Evolutionary conservation across 2,797 vertebrate genomes (phyloP), one percentile per base, ranked within the genome.

Genomic region (Fringilla coelebs): DNA sequence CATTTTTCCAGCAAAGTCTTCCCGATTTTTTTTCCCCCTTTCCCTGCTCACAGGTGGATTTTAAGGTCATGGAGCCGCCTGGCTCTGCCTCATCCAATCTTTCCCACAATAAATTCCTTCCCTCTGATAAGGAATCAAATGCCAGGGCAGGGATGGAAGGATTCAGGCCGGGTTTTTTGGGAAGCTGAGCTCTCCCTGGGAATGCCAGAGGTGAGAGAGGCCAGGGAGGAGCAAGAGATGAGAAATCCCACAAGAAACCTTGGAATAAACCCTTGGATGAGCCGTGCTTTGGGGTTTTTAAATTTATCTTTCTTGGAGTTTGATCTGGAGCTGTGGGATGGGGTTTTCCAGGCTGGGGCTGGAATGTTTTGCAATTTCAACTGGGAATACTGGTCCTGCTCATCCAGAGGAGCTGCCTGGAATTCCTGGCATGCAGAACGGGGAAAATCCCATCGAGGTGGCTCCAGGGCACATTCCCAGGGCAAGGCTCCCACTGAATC

Each of bases 91-190:
- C 80, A 88, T 88, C 94, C 92, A 83, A 74, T 91, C 40, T 83
- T 95, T 95, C 94, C 85, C 91, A 72, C 89, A 75, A 91, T 81
- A 60, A 89, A 92, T 93, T 78, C 82, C 68, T 85, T 88, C 61
- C 31, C 58, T 80, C 82, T 72, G 95, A 84, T 72, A 78, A 89
- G 29, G 75, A 24, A 83, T n/a, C 89, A 92, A 93, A 93, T 46
- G 38, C 75, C 82, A 40, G 72, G 52, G 78, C 89, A 61, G 34
- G 80, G 68, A 60, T 5, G 4, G 77, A 55, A 82, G 81, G 9
- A 38, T 82, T 46, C 0, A 0, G 2, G 40, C 5, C 0, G 18
- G 54, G 24, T 28, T 77, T 67, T 66, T 70, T 1, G 48, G 31
- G 83, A 54, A 72, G 10, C 46, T 20, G 45, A 85, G 48, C 52